Percentiles rank a stretch among this genome's conserved stretches.
These are phyloP conservation scores for Staurois parvus DNA, from an alignment of 2,797 vertebrate species.

Conservation along the genomic window DNA sequence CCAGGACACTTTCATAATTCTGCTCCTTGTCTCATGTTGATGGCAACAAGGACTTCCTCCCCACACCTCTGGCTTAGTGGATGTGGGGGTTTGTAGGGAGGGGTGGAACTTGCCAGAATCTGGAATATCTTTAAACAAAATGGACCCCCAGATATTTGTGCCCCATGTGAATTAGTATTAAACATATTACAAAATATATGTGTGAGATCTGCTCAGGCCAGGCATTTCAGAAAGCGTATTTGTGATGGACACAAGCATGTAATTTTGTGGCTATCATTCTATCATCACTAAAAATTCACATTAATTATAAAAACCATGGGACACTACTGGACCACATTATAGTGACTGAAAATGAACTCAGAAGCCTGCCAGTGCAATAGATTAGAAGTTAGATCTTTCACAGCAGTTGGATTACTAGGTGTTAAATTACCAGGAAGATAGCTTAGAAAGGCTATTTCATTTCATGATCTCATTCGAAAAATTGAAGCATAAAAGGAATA, in stretches of 20 bases:
- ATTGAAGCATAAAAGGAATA: constrained; percentile 3
- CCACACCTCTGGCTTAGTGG: too few relatives aligned
- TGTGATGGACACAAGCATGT: not conserved
- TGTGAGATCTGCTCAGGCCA: too few relatives aligned
- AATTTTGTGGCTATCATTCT: not conserved
- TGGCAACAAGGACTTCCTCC: too few relatives aligned
- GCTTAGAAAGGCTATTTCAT: constrained; percentile 32
- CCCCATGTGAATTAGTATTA: too few relatives aligned
- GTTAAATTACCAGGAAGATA: constrained; percentile 34
- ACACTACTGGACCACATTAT: not conserved
- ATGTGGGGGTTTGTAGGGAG: too few relatives aligned
- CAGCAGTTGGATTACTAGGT: constrained; percentile 12
- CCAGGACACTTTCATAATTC: too few relatives aligned
- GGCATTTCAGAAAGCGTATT: not conserved
- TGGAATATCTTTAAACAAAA: too few relatives aligned
- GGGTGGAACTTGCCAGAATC: too few relatives aligned
- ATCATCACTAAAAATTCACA: not conserved
- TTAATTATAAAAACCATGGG: constrained; percentile 4
- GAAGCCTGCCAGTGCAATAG: not conserved
- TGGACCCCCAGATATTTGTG: too few relatives aligned
- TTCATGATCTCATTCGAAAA: constrained; percentile 28
- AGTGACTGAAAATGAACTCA: not conserved
- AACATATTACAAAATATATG: too few relatives aligned
- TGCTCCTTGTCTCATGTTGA: too few relatives aligned
- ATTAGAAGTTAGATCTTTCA: constrained; percentile 20